A percentile compares a stretch with the other conserved stretches of the same genome.
Evolutionary conservation across 1,140 invertebrate genomes (phyloP).

Genomic region (Trichogramma pretiosum): DNA sequence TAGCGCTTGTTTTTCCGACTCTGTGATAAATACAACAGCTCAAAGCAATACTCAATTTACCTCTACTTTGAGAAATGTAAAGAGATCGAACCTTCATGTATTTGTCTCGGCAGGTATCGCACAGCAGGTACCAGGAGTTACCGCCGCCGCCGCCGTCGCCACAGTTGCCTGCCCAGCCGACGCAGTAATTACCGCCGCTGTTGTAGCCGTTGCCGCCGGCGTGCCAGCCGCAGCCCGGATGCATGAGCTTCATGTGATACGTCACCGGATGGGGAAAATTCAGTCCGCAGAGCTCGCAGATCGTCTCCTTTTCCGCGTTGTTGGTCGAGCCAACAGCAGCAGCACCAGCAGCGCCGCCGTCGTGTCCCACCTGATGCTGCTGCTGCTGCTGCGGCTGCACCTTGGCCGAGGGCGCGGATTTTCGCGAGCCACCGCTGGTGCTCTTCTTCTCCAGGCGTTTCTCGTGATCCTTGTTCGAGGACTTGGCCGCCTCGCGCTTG

Average conservation of each 20-base stretch:
- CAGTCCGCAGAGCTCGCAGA: constrained; percentile 82
- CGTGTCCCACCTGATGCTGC: constrained; percentile 23
- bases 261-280: constrained; percentile 73
- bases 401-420: constrained; percentile 21
- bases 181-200: constrained; percentile 72
- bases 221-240: constrained; percentile 82
- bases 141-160: constrained; percentile 77
- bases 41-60: neutral
- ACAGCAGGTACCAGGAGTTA: constrained; percentile 85
- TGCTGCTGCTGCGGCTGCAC: no score
- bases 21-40: neutral
- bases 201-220: constrained; percentile 85
- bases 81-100: constrained; percentile 50
- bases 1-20: constrained; percentile 5
- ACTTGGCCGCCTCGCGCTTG: constrained; percentile 33
- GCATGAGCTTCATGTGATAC: constrained; percentile 81
- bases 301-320: constrained; percentile 52
- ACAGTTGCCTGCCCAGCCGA: constrained; percentile 81
- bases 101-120: constrained; percentile 78
- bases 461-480: constrained; percentile 35
- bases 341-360: constrained; percentile 23
- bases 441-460: constrained; percentile 47
- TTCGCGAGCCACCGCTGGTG: constrained; percentile 54
- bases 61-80: neutral
- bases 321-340: no score